A percentile compares a stretch with the other conserved stretches of the same genome.
These are phyloP conservation scores for Choloepus didactylus DNA, from an alignment of 2,797 vertebrate genomes.

Conservation along the genomic window DNA sequence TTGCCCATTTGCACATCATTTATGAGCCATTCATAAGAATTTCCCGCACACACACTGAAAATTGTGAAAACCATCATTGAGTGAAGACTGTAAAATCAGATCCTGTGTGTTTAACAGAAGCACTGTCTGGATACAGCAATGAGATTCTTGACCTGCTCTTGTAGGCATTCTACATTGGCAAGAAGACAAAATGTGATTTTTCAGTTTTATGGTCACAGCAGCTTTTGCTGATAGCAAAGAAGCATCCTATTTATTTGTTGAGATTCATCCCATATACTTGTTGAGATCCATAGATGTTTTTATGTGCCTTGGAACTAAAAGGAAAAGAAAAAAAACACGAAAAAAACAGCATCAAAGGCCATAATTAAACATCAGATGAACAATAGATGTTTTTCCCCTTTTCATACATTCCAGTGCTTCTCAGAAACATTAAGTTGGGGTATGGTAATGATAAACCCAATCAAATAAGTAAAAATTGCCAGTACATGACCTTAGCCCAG, in stretches of 20 bases:
- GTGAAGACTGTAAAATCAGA: slow-evolving; percentile 26
- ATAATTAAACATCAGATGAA: slow-evolving; percentile 26
- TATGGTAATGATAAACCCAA: slow-evolving; percentile 32
- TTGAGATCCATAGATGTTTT: slow-evolving; percentile 14
- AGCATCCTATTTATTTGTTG: not conserved
- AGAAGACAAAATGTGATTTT: slow-evolving; percentile 25
- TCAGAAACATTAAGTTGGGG: not conserved
- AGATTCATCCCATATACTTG: not conserved
- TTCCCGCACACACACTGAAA: not conserved
- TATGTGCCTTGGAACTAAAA: not conserved
- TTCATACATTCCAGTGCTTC: slow-evolving; percentile 1
- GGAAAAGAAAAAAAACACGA: not conserved
- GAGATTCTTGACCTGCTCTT: not conserved
- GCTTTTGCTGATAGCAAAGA: slow-evolving; percentile 40
- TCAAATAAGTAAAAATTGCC: not conserved
- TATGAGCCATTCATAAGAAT: not conserved
- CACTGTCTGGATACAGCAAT: slow-evolving; percentile 28
- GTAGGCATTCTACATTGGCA: not conserved
- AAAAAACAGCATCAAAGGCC: not conserved
- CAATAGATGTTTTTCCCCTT: not conserved
- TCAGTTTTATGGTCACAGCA: slow-evolving; percentile 52
- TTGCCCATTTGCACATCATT: not conserved
- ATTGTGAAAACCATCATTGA: not conserved
- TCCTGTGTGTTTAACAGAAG: not conserved
- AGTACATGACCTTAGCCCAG: not conserved